phyloP scores from a whole-genome alignment of 2,113 vertebrate genomes.

The Thymallus thymallus region DNA sequence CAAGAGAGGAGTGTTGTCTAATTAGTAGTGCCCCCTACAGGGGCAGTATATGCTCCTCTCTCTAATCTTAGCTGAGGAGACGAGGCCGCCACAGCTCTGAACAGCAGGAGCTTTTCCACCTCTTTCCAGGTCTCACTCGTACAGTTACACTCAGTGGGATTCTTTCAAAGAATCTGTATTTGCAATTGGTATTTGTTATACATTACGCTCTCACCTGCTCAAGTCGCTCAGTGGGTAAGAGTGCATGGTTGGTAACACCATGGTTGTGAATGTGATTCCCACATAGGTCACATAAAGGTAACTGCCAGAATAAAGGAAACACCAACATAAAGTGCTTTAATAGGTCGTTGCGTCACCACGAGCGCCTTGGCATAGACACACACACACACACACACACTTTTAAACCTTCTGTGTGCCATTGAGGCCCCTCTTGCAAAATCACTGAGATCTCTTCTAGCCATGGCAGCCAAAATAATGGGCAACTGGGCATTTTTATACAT shows the following conservation, averaged over 20 bases:
- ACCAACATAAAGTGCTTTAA: too few relatives aligned
- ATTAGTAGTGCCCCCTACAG: constrained; percentile 4
- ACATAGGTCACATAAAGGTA: not conserved
- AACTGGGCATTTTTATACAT: too few relatives aligned
- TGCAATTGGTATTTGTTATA: too few relatives aligned
- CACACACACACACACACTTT: constrained; percentile 3
- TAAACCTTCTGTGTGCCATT: constrained; percentile 19
- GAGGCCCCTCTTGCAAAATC: too few relatives aligned
- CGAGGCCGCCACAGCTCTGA: not conserved
- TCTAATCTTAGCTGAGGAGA: not conserved
- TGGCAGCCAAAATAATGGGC: too few relatives aligned
- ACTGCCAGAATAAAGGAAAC: not conserved
- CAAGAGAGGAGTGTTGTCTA: not conserved
- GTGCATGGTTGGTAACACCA: too few relatives aligned
- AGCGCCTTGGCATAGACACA: not conserved
- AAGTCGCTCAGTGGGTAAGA: too few relatives aligned
- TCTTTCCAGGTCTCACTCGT: not conserved
- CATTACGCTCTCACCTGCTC: too few relatives aligned
- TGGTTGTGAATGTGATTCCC: not conserved
- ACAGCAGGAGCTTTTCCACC: too few relatives aligned
- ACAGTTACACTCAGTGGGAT: not conserved
- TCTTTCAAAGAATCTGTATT: too few relatives aligned
- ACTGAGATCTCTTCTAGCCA: too few relatives aligned
- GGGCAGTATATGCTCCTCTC: not conserved
- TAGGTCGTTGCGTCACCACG: too few relatives aligned